These are phyloP conservation scores for Nebria brevicollis DNA, from an alignment of 2,888 invertebrate genomes.

Conservation along the genomic window DNA sequence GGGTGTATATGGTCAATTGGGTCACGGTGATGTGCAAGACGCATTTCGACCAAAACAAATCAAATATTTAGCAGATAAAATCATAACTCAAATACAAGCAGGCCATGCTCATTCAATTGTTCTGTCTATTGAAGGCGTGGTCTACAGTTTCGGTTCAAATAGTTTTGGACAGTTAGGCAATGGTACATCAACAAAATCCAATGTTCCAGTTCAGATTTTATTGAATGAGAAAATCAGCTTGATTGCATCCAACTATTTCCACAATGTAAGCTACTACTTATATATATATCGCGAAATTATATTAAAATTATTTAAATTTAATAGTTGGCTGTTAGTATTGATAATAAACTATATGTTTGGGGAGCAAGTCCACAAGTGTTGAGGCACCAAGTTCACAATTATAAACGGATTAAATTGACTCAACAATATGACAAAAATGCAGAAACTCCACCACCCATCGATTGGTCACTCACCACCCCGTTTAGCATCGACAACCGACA, in stretches of 20 bases:
- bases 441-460: conserved; percentile 29
- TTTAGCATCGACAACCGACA: conserved; percentile 60
- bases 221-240: conserved; percentile 66
- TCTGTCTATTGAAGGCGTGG: conserved; percentile 74
- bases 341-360: conserved; percentile 78
- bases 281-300: neutral
- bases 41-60: conserved; percentile 68
- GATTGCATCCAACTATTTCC: conserved; percentile 78
- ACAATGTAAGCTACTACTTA: conserved; percentile 70
- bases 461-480: conserved; percentile 38
- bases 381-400: conserved; percentile 72
- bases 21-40: conserved; percentile 84
- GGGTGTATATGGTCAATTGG: conserved; percentile 95
- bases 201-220: conserved; percentile 69
- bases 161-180: conserved; percentile 82
- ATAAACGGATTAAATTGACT: conserved; percentile 67
- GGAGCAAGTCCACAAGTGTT: conserved; percentile 81
- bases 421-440: conserved; percentile 63
- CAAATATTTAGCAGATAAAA: conserved; percentile 63
- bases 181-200: conserved; percentile 69
- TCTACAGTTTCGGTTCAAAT: conserved; percentile 77
- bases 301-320: conserved; percentile 49
- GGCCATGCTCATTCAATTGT: conserved; percentile 80
- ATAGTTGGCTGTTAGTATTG: conserved; percentile 73
- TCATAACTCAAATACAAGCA: conserved; percentile 67